Percentiles rank a stretch among this genome's conserved stretches.
These are phyloP conservation scores for Corythornis cristatus DNA, from an alignment of 2,113 vertebrate species.

Conservation along the genomic window DNA sequence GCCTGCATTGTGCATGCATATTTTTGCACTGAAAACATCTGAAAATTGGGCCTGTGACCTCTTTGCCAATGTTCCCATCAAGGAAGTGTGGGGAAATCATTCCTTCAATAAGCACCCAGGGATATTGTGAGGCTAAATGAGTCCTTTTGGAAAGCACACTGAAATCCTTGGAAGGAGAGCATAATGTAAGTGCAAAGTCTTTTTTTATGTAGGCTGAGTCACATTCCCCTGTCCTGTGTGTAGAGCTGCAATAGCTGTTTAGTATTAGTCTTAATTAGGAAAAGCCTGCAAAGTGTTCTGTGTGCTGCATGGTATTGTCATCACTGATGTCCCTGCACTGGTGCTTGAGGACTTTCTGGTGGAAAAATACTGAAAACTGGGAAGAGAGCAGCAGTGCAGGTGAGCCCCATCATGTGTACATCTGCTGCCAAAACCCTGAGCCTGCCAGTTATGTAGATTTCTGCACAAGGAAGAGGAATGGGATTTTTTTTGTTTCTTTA, in stretches of 20 bases:
- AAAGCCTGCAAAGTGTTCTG: neutral
- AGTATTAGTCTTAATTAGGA: neutral
- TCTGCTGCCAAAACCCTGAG: neutral
- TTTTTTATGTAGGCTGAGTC: neutral
- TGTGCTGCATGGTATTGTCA: neutral
- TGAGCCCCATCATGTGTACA: neutral
- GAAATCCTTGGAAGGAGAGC: constrained; percentile 3
- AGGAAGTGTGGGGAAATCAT: neutral
- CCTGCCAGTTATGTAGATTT: neutral
- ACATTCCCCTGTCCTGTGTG: neutral
- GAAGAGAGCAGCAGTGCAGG: neutral
- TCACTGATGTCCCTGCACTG: neutral
- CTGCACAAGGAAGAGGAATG: neutral
- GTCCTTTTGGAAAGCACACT: neutral
- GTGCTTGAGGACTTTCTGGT: neutral
- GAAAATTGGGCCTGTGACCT: neutral
- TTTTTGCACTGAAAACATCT: neutral
- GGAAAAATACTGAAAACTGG: neutral
- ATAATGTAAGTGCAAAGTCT: neutral
- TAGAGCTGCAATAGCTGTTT: constrained; percentile 27
- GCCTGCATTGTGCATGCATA: neutral
- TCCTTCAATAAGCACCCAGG: constrained; percentile 1
- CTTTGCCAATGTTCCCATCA: neutral
- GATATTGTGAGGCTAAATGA: neutral
- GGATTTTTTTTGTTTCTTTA: neutral